Evolutionary conservation across 2,888 invertebrate species (phyloP).

Genomic region (Drosophila nr. perissopoda): DNA sequence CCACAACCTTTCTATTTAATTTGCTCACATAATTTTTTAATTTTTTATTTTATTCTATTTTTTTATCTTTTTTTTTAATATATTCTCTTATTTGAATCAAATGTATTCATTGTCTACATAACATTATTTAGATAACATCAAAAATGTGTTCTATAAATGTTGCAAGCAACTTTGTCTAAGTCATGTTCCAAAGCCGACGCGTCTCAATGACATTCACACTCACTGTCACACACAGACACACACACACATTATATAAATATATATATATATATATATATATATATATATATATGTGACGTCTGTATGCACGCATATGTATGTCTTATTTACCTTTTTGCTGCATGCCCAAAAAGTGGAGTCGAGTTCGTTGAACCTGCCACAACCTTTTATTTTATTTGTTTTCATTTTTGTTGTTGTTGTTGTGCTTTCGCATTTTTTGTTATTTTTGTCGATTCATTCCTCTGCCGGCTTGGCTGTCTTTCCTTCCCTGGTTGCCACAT

Average conservation of each 20-base stretch:
- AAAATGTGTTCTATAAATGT: neutral
- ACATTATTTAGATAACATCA: neutral
- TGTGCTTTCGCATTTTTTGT: conserved; percentile 25
- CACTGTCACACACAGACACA: conserved; percentile 6
- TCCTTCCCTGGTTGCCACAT: conserved; percentile 8
- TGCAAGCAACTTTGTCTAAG: neutral
- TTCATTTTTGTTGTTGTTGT: conserved; percentile 4
- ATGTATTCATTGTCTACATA: neutral
- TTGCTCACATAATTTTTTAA: neutral
- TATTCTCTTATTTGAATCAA: neutral
- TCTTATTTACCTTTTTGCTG: conserved; percentile 59
- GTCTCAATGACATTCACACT: conserved; percentile 33
- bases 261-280: neutral
- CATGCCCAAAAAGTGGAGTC: conserved; percentile 40
- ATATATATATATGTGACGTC: neutral
- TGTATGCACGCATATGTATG: conserved; percentile 17
- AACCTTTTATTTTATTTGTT: conserved; percentile 33
- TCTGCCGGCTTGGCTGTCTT: conserved; percentile 43
- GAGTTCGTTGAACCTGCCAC: conserved; percentile 57
- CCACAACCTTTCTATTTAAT: neutral
- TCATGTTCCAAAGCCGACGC: conserved; percentile 5
- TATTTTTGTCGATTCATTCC: conserved; percentile 61
- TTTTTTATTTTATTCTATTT: neutral
- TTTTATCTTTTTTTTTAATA: neutral
- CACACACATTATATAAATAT: neutral